A percentile compares a stretch with the other conserved stretches of the same genome.
These are phyloP conservation scores for Herpailurus yagouaroundi DNA, from an alignment of 2,113 vertebrate species.

Conservation along the genomic window DNA sequence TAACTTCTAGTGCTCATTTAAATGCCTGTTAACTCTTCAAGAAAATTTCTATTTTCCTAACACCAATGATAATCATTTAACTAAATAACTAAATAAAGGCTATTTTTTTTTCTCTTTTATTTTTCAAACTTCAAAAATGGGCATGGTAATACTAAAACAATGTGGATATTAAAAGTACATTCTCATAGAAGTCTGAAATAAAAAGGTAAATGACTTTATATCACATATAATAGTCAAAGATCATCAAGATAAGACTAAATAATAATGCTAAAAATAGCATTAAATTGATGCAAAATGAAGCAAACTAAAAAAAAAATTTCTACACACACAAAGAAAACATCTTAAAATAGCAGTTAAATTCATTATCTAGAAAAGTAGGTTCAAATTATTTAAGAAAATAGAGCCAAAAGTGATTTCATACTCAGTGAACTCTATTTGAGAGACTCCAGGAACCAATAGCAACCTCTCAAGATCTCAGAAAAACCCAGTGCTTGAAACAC, in stretches of 20 bases:
- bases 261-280: neutral
- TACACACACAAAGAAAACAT: neutral
- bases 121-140: constrained; percentile 30
- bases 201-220: neutral
- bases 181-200: neutral
- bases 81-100: neutral
- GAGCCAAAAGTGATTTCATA: constrained; percentile 13
- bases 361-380: neutral
- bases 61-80: neutral
- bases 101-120: neutral
- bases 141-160: neutral
- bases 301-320: neutral
- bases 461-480: constrained; percentile 8
- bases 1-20: neutral
- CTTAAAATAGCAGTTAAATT: neutral
- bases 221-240: neutral
- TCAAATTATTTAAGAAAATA: constrained; percentile 43
- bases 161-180: neutral
- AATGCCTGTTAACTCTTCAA: neutral
- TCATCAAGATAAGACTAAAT: constrained; percentile 5
- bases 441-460: neutral
- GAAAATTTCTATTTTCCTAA: neutral
- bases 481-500: neutral
- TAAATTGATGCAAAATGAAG: neutral
- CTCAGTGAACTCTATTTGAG: neutral